These are phyloP conservation scores for Rhynchotus rufescens DNA, from an alignment of 2,797 vertebrate species.

Conservation along the genomic window DNA sequence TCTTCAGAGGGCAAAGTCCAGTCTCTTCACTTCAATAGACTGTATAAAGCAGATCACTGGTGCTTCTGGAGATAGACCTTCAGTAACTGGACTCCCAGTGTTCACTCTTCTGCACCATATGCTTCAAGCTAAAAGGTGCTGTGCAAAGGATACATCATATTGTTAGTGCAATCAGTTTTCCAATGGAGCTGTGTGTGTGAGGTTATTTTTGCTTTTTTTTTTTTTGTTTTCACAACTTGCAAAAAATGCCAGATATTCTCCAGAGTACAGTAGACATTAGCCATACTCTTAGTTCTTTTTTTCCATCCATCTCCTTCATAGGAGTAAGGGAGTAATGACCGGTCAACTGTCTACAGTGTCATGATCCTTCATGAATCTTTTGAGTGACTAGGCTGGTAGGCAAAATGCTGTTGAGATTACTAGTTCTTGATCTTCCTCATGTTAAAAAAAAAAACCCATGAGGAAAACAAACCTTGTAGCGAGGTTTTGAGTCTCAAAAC, in stretches of 20 bases:
- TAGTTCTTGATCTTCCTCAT: not conserved
- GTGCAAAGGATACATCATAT: rapidly evolving
- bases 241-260: not conserved
- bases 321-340: not conserved
- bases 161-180: not conserved
- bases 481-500: too few species aligned
- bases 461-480: too few species aligned
- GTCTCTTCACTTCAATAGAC: not conserved
- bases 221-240: not conserved
- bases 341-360: not conserved
- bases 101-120: not conserved
- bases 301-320: not conserved
- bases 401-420: constrained; percentile 40
- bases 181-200: not conserved
- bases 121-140: not conserved
- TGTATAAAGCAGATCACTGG: not conserved
- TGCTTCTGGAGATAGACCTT: not conserved
- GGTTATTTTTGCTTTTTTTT: constrained; percentile 2
- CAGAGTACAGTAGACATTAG: not conserved
- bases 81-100: not conserved
- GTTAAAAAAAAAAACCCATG: not conserved
- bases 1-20: not conserved
- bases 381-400: constrained; percentile 16
- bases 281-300: not conserved
- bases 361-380: not conserved